Evolutionary conservation across 2,888 invertebrate species (phyloP).

Genomic region (Yponomeuta sedellus): DNA sequence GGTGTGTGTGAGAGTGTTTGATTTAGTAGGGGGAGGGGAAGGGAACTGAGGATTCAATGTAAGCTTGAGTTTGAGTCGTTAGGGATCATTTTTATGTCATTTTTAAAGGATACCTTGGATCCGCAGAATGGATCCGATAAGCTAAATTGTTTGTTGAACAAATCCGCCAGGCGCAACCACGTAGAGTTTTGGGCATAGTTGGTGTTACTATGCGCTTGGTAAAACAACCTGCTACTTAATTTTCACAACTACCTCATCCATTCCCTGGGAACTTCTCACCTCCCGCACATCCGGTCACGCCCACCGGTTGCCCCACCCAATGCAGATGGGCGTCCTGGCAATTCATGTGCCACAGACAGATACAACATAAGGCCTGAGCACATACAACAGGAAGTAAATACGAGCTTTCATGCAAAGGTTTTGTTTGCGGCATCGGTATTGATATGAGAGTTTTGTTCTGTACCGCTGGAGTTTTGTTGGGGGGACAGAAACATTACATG

Average conservation of each 20-base stretch:
- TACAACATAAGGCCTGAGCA: conserved; percentile 2
- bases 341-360: conserved; percentile 28
- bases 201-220: too few species aligned
- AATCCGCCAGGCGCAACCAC: too few species aligned
- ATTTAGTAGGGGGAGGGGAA: too few species aligned
- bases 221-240: too few species aligned
- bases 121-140: too few species aligned
- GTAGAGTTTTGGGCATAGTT: too few species aligned
- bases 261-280: conserved; percentile 22
- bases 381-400: background rate
- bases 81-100: too few species aligned
- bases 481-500: background rate
- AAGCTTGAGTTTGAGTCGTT: too few species aligned
- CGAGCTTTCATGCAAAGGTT: background rate
- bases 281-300: conserved; percentile 37
- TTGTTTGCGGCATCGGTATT: background rate
- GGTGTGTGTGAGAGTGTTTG: too few species aligned
- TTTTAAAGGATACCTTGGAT: too few species aligned
- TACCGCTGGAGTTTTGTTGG: background rate
- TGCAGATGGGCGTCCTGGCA: conserved; percentile 37
- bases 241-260: background rate
- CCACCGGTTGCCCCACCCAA: conserved; percentile 37
- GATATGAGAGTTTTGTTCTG: background rate
- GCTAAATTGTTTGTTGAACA: too few species aligned
- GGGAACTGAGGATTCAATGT: too few species aligned